These are phyloP conservation scores for Caradrina kadenii DNA, from an alignment of 2,888 invertebrate genomes.

Conservation along the genomic window DNA sequence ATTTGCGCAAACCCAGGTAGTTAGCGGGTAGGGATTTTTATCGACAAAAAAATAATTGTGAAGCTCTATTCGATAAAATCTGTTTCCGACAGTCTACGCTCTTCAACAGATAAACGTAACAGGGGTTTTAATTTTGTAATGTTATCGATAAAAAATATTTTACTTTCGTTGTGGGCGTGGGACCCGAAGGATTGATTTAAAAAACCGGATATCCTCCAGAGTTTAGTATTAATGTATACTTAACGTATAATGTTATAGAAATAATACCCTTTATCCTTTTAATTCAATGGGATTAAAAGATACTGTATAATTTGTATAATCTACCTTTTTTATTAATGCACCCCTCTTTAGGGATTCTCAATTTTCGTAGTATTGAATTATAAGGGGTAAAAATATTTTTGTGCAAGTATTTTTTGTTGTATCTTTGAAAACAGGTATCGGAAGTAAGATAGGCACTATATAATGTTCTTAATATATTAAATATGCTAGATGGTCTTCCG, in stretches of 20 bases:
- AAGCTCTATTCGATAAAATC: conserved; percentile 75
- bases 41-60: conserved; percentile 66
- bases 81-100: conserved; percentile 71
- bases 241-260: conserved; percentile 69
- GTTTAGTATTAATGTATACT: conserved; percentile 76
- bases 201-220: conserved; percentile 85
- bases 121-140: conserved; percentile 75
- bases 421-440: conserved; percentile 20
- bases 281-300: conserved; percentile 63
- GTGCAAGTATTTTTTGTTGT: conserved; percentile 3
- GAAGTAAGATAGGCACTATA: conserved; percentile 11
- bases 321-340: conserved; percentile 42
- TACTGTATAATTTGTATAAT: conserved; percentile 61
- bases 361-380: conserved; percentile 36
- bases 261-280: conserved; percentile 64
- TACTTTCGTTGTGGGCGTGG: conserved; percentile 80
- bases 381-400: conserved; percentile 36
- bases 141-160: conserved; percentile 69
- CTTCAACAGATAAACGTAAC: conserved; percentile 69
- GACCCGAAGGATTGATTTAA: conserved; percentile 74
- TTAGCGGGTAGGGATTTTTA: conserved; percentile 47
- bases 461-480: background rate
- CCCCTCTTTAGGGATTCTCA: conserved; percentile 33
- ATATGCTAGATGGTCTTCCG: background rate
- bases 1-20: conserved; percentile 76